Evolutionary conservation across 2,797 vertebrate species (phyloP), one percentile per base, ranked within the genome.

Genomic region (Poeciliopsis presidionis): DNA sequence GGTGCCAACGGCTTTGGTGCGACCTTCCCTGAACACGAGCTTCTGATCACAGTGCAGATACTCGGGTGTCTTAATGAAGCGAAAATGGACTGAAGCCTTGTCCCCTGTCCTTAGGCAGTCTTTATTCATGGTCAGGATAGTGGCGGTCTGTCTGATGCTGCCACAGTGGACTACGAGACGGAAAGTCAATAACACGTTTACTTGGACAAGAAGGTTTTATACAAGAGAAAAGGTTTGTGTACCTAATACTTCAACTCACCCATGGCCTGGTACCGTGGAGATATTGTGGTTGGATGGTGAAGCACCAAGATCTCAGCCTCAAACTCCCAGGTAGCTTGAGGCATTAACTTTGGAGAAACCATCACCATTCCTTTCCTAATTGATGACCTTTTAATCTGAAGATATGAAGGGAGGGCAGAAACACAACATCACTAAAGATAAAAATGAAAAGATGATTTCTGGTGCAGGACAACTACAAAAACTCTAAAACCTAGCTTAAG

Each of bases 351-450:
- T 0, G 97, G 97, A 3, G 97, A 98, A 61, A 99, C 97, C 98
- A 99, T 99, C 84, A 98, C 98, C 98, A 99, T 99, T 80, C 98
- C 98, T 86, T 99, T 99, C 88, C 98, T 95, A 89, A 99, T 99
- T n/a, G 96, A 97, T 0, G 98, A 98, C 46, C 98, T 97, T 84
- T 99, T 99, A 89, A 99, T 97, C 98, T 98, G 92, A 81, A 36
- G 41, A 41, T 5, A 71, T 7, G 69, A 25, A 33, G 53, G 12
- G 28, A 79, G 39, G 41, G 7, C 25, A 5, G 36, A 3, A 55
- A 69, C 11, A 41, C 72, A 20, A 53, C 11, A 63, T 63, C 61
- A 63, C 13, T 18, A 36, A 36, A 30, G 30, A 61, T 33, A 18
- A n/a, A n/a, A 28, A 57, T 5, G 13, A 61, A 61, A 39, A 39